Percentiles rank a stretch among this genome's conserved stretches.
Evolutionary conservation across 2,888 invertebrate species (phyloP).

Genomic region (Bembecia ichneumoniformis): DNA sequence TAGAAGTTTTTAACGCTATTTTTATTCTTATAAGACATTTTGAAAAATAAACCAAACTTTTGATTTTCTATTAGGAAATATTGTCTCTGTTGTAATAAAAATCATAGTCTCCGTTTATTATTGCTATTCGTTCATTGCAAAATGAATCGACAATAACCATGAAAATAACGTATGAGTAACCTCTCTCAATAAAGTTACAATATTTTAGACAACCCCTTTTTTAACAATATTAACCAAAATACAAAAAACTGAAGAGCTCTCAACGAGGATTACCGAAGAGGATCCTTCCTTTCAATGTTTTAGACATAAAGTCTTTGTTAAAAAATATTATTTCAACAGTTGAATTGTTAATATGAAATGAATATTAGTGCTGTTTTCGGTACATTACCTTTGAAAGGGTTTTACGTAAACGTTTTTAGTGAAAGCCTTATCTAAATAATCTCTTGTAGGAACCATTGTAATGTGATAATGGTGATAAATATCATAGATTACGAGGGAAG

Average conservation of each 20-base stretch:
- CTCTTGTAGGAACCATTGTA: not conserved
- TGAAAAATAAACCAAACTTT: no score
- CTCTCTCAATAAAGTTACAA: no score
- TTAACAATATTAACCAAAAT: not conserved
- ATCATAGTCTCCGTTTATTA: no score
- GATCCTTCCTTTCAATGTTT: constrained; percentile 12
- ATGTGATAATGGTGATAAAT: not conserved
- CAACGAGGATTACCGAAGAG: constrained; percentile 6
- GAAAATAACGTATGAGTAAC: no score
- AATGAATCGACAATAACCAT: constrained; percentile 15
- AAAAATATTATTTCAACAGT: constrained; percentile 16
- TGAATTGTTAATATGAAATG: constrained; percentile 19
- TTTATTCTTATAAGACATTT: no score
- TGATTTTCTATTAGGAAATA: no score
- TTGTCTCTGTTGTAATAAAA: no score
- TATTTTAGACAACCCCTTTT: constrained; percentile 8
- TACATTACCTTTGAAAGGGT: constrained; percentile 33
- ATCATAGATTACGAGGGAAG: no score
- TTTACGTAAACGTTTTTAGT: constrained; percentile 43
- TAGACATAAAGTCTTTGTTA: constrained; percentile 12
- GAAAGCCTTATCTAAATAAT: constrained; percentile 27
- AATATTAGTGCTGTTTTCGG: constrained; percentile 29
- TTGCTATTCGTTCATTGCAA: constrained; percentile 9
- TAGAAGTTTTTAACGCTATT: no score
- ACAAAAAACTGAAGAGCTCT: constrained; percentile 5